Percentiles rank a stretch among this genome's conserved stretches.
Evolutionary conservation across 2,113 vertebrate genomes (phyloP).

Genomic region (Equus przewalskii): DNA sequence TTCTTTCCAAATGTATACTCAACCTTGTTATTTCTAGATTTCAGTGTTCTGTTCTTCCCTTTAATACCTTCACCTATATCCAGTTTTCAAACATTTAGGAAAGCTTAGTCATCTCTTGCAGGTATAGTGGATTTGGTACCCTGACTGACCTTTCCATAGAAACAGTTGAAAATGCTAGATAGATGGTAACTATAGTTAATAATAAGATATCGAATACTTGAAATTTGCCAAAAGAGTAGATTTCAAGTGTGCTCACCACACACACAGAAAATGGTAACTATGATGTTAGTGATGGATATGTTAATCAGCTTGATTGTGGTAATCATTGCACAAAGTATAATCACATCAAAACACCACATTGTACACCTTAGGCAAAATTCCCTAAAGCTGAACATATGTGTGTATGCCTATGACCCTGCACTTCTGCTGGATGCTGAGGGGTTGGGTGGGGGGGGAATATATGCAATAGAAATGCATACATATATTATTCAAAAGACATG

Average conservation of each 20-base stretch:
- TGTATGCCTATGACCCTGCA: neutral
- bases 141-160: neutral
- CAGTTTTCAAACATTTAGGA: neutral
- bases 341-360: neutral
- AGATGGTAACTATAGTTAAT: neutral
- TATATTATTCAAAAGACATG: slow-evolving; percentile 30
- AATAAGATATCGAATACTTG: neutral
- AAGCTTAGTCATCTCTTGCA: slow-evolving; percentile 25
- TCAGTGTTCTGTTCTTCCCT: slow-evolving; percentile 12
- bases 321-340: neutral
- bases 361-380: neutral
- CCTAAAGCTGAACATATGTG: neutral
- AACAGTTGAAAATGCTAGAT: slow-evolving; percentile 17
- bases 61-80: neutral
- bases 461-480: neutral
- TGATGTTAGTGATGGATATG: neutral
- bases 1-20: slow-evolving; percentile 15
- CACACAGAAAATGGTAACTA: neutral
- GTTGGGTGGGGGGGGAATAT: neutral
- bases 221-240: neutral
- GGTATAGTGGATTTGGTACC: neutral
- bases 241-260: neutral
- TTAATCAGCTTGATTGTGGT: neutral
- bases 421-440: neutral
- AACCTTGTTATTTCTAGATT: neutral